Evolutionary conservation across 2,113 vertebrate species (phyloP).

Genomic region (Chloropsis cyanopogon): DNA sequence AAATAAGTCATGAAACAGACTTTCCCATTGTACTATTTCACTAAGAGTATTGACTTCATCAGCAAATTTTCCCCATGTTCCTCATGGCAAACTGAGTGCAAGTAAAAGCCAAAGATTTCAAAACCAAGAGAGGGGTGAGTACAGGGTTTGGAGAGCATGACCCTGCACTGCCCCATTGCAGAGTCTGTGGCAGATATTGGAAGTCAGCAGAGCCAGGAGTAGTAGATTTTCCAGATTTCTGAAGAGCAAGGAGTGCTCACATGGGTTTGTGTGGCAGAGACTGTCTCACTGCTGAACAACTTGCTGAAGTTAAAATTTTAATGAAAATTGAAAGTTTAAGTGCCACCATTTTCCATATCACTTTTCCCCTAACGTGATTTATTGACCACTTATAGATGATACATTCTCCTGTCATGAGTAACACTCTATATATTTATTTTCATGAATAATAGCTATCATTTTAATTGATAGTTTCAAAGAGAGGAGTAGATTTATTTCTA

Average conservation of each 20-base stretch:
- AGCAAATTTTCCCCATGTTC: neutral
- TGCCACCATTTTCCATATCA: slow-evolving; percentile 49
- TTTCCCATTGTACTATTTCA: neutral
- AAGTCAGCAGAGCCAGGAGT: neutral
- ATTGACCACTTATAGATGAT: slow-evolving; percentile 71
- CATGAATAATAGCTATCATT: slow-evolving; percentile 66
- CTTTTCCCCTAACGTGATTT: slow-evolving; percentile 66
- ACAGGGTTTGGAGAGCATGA: accelerated
- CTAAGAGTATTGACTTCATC: neutral
- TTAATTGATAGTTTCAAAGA: slow-evolving; percentile 75
- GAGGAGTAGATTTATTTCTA: slow-evolving; percentile 71
- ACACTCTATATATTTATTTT: slow-evolving; percentile 70
- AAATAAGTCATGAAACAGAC: neutral
- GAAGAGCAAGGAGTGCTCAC: neutral
- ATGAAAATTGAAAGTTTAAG: slow-evolving; percentile 68
- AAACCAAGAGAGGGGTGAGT: neutral
- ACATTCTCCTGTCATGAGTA: slow-evolving; percentile 66
- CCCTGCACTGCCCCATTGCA: neutral
- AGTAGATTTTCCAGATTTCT: neutral
- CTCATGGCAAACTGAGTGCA: neutral
- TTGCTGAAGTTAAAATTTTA: slow-evolving; percentile 54
- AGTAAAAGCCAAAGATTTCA: neutral
- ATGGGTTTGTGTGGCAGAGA: neutral
- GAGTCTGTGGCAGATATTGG: neutral
- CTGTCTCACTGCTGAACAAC: neutral